Percentiles rank a stretch among this genome's conserved stretches.
Conservation (phyloP, 2,113 vertebrate genomes). For the Ptyas mucosa region DNA sequence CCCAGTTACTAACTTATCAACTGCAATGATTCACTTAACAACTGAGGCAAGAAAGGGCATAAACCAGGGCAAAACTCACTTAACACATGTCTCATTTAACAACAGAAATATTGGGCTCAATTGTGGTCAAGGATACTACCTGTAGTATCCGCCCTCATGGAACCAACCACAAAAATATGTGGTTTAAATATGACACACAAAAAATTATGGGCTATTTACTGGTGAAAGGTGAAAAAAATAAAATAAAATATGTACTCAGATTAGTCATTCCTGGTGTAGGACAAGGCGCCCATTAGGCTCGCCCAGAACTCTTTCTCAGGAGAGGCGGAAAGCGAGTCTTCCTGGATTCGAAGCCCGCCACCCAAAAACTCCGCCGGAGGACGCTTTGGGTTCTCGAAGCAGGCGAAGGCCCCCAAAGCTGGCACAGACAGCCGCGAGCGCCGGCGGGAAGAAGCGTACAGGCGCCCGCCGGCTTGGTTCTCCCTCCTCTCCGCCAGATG, state of each 20-base stretch:
- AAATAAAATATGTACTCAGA: background rate
- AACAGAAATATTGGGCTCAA: too few relatives aligned
- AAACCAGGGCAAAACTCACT: too few relatives aligned
- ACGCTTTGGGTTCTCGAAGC: background rate
- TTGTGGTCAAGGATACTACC: too few relatives aligned
- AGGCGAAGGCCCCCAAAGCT: background rate
- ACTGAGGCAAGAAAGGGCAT: too few relatives aligned
- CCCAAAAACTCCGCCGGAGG: background rate
- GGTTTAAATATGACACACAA: background rate
- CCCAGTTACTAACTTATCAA: too few relatives aligned
- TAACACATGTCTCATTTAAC: too few relatives aligned
- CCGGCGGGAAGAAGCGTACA: too few relatives aligned
- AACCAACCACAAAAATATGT: too few relatives aligned
- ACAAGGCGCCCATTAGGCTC: background rate
- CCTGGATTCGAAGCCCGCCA: background rate
- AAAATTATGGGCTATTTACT: background rate
- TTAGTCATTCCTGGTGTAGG: background rate
- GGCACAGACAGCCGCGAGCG: too few relatives aligned
- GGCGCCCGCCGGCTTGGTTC: background rate
- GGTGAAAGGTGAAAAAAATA: background rate
- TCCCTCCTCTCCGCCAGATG: background rate
- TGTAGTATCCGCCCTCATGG: background rate
- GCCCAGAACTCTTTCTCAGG: background rate
- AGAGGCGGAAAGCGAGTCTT: background rate
- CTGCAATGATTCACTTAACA: too few relatives aligned